Percentiles rank a stretch among this genome's conserved stretches.
These are phyloP conservation scores for Chionis minor DNA, from an alignment of 2,113 vertebrate species.

Conservation along the genomic window DNA sequence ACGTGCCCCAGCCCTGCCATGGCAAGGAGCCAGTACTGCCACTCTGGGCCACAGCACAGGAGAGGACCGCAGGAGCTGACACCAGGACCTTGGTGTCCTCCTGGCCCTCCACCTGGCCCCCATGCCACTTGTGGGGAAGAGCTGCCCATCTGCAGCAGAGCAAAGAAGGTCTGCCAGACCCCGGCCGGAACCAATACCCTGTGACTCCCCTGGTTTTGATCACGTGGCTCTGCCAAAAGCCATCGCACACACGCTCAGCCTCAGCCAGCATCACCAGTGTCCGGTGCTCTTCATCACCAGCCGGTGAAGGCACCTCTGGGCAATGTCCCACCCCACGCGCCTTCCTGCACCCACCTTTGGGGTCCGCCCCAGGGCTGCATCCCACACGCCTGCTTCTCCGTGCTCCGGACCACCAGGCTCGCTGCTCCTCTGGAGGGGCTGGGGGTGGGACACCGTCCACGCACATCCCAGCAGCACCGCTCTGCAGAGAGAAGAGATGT, in stretches of 20 bases:
- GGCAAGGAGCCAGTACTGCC: accelerated
- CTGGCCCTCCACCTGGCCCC: not conserved
- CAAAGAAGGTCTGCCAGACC: not conserved
- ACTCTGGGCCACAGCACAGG: accelerated
- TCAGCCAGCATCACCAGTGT: not conserved
- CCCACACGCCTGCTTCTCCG: not conserved
- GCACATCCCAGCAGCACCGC: accelerated
- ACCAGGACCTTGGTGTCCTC: not conserved
- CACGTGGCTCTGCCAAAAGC: not conserved
- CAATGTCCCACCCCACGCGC: not conserved
- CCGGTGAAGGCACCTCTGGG: accelerated
- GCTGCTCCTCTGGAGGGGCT: not conserved
- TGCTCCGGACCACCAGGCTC: not conserved
- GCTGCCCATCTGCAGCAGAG: not conserved
- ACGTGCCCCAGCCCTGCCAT: not conserved
- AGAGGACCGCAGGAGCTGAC: not conserved
- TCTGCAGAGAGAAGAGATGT: conserved; percentile 54
- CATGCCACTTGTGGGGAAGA: not conserved
- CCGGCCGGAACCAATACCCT: not conserved
- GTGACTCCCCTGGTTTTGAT: accelerated
- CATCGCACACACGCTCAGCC: not conserved
- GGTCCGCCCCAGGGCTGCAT: not conserved
- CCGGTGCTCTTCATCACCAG: not conserved
- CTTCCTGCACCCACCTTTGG: conserved; percentile 42
- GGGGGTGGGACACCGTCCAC: not conserved